These are phyloP conservation scores for Pseudochirops cupreus DNA, from an alignment of 2,797 vertebrate genomes.

Conservation along the genomic window DNA sequence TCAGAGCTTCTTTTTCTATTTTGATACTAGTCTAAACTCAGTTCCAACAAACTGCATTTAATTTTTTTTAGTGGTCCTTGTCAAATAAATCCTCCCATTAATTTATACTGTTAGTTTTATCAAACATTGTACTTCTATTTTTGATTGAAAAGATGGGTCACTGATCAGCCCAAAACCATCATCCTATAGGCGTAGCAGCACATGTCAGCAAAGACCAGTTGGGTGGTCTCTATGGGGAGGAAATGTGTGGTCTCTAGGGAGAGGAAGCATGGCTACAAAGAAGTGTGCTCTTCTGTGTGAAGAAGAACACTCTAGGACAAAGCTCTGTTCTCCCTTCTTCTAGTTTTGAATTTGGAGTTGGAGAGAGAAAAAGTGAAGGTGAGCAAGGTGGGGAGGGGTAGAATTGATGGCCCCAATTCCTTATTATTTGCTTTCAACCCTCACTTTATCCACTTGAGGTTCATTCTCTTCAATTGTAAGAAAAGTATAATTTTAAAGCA, in stretches of 20 bases:
- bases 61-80: neutral
- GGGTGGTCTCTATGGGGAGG: neutral
- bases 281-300: neutral
- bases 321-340: neutral
- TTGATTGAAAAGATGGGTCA: neutral
- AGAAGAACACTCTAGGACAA: neutral
- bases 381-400: neutral
- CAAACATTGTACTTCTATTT: neutral
- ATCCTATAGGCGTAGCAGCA: neutral
- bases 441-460: neutral
- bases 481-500: conserved; percentile 7
- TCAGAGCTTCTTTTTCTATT: neutral
- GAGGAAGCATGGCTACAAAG: neutral
- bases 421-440: neutral
- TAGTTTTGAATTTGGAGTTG: neutral
- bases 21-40: neutral
- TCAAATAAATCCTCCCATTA: neutral
- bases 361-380: neutral
- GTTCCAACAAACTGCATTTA: neutral
- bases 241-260: too few relatives aligned
- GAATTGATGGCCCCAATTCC: neutral
- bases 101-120: neutral
- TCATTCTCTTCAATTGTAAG: neutral
- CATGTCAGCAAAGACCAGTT: neutral
- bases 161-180: neutral